phyloP scores from a whole-genome alignment of 2,797 vertebrate species.

The Anguilla anguilla region DNA sequence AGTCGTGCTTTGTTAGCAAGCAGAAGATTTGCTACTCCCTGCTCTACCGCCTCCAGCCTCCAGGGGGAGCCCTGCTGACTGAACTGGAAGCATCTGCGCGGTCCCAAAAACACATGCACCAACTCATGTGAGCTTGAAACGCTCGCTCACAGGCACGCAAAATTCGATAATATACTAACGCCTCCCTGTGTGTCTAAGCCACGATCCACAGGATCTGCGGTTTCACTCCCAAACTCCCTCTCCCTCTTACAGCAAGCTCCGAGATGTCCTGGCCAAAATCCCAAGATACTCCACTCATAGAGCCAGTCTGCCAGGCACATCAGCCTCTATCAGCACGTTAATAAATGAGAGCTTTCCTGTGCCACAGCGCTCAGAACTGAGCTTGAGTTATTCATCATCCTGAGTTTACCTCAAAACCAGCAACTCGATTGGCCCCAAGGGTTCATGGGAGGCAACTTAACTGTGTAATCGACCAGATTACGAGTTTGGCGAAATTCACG shows the following conservation, averaged over 20 bases:
- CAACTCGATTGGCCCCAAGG: not conserved
- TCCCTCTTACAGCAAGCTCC: not conserved
- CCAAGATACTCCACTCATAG: not conserved
- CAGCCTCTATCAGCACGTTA: not conserved
- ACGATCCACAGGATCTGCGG: too few species aligned
- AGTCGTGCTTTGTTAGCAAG: too few species aligned
- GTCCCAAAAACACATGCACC: too few species aligned
- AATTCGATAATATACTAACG: too few species aligned
- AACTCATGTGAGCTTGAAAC: too few species aligned
- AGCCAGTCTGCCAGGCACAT: not conserved
- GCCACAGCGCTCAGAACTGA: not conserved
- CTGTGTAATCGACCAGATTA: not conserved
- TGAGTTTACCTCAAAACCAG: not conserved
- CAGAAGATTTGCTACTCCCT: not conserved
- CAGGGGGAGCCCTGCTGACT: not conserved
- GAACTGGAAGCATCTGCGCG: too few species aligned
- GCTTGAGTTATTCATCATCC: not conserved
- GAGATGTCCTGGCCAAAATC: not conserved
- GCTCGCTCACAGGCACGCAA: too few species aligned
- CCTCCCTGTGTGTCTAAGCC: too few species aligned
- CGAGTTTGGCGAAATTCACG: not conserved
- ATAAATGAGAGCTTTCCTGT: not conserved
- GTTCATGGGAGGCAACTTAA: not conserved
- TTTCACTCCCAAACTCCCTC: not conserved
- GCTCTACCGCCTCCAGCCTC: not conserved